Evolutionary conservation across 2,888 invertebrate genomes (phyloP).

Genomic region (Dicranocentrus wangi): DNA sequence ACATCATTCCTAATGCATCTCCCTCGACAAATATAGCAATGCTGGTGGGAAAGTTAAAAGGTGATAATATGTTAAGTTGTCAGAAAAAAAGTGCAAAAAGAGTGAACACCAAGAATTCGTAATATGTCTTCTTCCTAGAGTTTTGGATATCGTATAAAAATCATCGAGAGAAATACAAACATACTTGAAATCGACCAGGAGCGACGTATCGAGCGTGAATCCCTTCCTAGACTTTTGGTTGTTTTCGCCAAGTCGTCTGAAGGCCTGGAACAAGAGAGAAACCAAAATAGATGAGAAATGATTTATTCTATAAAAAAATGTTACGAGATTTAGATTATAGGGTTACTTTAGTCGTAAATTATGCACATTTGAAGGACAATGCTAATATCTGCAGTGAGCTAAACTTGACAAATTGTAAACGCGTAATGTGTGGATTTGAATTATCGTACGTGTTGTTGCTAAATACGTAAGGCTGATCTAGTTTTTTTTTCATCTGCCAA

Average conservation of each 20-base stretch:
- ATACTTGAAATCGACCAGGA: conserved; percentile 72
- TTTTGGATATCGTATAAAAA: not conserved
- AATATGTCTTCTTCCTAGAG: not conserved
- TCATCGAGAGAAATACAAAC: no score
- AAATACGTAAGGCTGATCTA: not conserved
- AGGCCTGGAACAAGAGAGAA: conserved; percentile 55
- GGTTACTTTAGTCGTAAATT: no score
- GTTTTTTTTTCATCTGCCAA: no score
- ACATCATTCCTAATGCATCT: conserved; percentile 26
- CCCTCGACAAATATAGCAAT: conserved; percentile 43
- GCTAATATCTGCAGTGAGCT: not conserved
- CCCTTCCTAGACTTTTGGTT: conserved; percentile 67
- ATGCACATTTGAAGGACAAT: no score
- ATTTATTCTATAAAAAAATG: no score
- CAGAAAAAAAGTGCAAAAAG: conserved; percentile 14
- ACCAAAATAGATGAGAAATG: not conserved
- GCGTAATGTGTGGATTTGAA: not conserved
- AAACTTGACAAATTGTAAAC: not conserved
- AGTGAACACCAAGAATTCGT: not conserved
- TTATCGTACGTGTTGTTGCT: not conserved
- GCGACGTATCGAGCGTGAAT: conserved; percentile 68
- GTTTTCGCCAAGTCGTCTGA: conserved; percentile 65
- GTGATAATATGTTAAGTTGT: conserved; percentile 43
- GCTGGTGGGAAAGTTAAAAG: conserved; percentile 43
- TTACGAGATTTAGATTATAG: no score